Evolutionary conservation across 2,113 vertebrate genomes (phyloP).

Genomic region (Tor tambroides): DNA sequence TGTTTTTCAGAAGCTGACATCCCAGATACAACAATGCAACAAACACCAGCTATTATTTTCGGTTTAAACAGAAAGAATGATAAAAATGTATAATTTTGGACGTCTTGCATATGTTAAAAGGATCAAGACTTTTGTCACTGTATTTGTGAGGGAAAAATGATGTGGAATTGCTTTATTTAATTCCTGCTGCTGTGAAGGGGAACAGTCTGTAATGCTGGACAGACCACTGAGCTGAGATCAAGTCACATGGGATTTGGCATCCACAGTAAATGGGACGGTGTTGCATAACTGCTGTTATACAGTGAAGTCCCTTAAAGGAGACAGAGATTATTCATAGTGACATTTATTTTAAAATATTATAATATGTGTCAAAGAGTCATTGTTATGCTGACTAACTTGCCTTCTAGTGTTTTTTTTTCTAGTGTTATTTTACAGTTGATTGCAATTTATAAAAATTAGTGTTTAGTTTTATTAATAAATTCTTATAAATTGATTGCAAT

Average conservation of each 20-base stretch:
- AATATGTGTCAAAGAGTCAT: not conserved
- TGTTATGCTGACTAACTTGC: not conserved
- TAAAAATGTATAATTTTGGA: not conserved
- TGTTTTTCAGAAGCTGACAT: not conserved
- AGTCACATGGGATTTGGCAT: constrained; percentile 57
- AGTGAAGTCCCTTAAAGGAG: not conserved
- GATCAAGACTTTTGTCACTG: not conserved
- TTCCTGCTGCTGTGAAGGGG: constrained; percentile 60
- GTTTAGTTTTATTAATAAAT: not conserved
- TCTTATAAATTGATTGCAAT: too few species aligned
- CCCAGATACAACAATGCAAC: not conserved
- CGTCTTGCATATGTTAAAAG: not conserved
- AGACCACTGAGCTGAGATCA: constrained; percentile 55
- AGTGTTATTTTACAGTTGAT: not conserved
- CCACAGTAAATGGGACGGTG: constrained; percentile 54
- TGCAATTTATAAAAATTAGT: not conserved
- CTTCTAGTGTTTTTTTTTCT: not conserved
- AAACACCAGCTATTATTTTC: not conserved
- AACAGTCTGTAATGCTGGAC: constrained; percentile 42
- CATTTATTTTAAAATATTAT: not conserved
- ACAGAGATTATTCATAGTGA: constrained; percentile 23
- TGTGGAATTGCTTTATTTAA: constrained; percentile 50
- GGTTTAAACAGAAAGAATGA: not conserved
- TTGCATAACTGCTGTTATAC: constrained; percentile 64
- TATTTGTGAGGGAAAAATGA: not conserved